Evolutionary conservation across 2,888 invertebrate genomes (phyloP).

Genomic region (Cacoxenus indagator): DNA sequence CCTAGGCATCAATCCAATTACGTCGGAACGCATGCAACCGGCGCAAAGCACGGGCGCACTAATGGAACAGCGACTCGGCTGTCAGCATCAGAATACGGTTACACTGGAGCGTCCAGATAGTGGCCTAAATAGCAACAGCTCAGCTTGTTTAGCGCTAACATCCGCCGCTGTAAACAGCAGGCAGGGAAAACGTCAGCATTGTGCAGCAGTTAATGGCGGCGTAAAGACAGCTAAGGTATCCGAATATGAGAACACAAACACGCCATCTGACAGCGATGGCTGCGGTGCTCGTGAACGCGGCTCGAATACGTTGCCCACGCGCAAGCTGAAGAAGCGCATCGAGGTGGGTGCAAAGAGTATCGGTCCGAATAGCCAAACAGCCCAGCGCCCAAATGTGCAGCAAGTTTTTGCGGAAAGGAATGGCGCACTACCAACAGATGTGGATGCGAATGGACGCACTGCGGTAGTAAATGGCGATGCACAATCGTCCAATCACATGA

Average conservation of each 20-base stretch:
- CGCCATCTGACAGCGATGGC: conserved; percentile 72
- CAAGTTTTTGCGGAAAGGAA: conserved; percentile 61
- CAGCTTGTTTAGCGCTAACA: conserved; percentile 55
- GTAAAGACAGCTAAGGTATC: conserved; percentile 50
- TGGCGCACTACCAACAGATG: not conserved
- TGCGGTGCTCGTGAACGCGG: conserved; percentile 68
- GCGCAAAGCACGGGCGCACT: not conserved
- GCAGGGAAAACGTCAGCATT: conserved; percentile 6
- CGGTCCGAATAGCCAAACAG: conserved; percentile 54
- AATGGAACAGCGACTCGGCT: not conserved
- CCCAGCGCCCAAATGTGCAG: conserved; percentile 71
- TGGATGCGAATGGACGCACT: conserved; percentile 38
- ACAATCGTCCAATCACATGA: conserved; percentile 7
- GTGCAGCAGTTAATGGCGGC: conserved; percentile 19
- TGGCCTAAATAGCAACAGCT: conserved; percentile 48
- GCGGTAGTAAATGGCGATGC: conserved; percentile 47
- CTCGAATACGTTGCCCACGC: conserved; percentile 73
- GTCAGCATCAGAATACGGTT: conserved; percentile 39
- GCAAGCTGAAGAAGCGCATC: conserved; percentile 74
- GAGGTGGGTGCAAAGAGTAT: conserved; percentile 71
- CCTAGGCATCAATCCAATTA: conserved; percentile 43
- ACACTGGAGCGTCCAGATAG: conserved; percentile 33
- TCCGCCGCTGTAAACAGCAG: conserved; percentile 31
- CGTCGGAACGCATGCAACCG: not conserved
- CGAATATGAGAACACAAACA: conserved; percentile 73